Conservation (phyloP, 2,888 invertebrate genomes). For the Hirtodrosophila duncani region DNA sequence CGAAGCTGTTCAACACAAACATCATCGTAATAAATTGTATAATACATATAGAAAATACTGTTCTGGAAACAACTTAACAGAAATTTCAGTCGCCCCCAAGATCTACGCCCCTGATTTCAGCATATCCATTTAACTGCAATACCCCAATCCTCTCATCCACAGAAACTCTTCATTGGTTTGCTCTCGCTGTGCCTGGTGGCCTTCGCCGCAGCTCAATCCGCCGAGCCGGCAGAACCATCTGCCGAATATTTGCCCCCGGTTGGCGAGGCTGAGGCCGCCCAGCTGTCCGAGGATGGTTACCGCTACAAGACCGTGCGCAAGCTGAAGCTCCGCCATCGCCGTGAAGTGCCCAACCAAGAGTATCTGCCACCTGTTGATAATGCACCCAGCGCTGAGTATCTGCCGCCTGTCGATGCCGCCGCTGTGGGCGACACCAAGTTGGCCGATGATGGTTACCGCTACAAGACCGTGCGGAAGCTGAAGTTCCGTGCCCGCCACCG, state of each 20-base stretch:
- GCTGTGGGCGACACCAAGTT: slow-evolving; percentile 61
- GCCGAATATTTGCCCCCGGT: slow-evolving; percentile 69
- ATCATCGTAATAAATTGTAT: no score
- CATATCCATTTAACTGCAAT: no score
- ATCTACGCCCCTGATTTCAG: no score
- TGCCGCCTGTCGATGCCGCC: slow-evolving; percentile 62
- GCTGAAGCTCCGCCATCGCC: slow-evolving; percentile 66
- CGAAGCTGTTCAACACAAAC: no score
- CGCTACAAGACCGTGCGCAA: slow-evolving; percentile 69
- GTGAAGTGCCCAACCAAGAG: slow-evolving; percentile 67
- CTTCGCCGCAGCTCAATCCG: slow-evolving; percentile 44
- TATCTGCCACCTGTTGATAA: slow-evolving; percentile 68
- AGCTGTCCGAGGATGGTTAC: slow-evolving; percentile 66
- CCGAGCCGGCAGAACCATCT: slow-evolving; percentile 58
- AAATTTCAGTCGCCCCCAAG: no score
- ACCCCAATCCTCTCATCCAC: neutral
- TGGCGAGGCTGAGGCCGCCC: slow-evolving; percentile 47
- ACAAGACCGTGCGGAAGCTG: slow-evolving; percentile 75
- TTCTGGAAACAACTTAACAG: no score
- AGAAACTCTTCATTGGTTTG: slow-evolving; percentile 69
- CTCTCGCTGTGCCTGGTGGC: slow-evolving; percentile 62
- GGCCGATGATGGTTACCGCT: slow-evolving; percentile 75
- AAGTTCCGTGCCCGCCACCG: slow-evolving; percentile 74
- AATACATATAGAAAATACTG: no score
- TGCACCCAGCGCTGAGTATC: slow-evolving; percentile 62